Conservation (phyloP, 2,888 invertebrate genomes). For the Julus scanicus region DNA sequence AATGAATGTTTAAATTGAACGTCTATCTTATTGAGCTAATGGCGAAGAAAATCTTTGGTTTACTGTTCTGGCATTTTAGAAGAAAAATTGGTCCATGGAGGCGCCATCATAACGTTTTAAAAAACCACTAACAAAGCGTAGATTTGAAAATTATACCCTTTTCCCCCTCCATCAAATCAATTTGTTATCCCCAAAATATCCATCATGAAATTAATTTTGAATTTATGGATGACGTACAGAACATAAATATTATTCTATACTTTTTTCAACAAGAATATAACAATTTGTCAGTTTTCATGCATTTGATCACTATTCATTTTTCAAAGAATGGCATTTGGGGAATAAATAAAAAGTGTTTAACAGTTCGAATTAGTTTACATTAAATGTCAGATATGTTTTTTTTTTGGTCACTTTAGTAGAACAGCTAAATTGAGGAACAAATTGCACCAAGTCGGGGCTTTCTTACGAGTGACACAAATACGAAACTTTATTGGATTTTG, state of each 20-base stretch:
- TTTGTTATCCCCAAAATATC: too few species aligned
- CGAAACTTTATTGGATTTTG: not conserved
- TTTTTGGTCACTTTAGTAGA: too few species aligned
- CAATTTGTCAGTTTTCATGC: too few species aligned
- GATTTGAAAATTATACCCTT: not conserved
- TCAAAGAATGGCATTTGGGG: too few species aligned
- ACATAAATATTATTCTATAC: not conserved
- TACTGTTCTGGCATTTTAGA: slow-evolving; percentile 5
- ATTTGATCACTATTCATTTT: too few species aligned
- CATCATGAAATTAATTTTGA: not conserved
- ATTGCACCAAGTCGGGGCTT: not conserved
- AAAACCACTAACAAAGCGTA: not conserved
- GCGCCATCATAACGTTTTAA: not conserved
- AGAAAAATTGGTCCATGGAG: not conserved
- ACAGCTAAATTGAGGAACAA: not conserved
- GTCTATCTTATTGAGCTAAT: slow-evolving; percentile 37
- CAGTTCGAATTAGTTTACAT: too few species aligned
- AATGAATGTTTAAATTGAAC: slow-evolving; percentile 36
- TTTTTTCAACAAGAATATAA: too few species aligned
- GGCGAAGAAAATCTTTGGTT: slow-evolving; percentile 36
- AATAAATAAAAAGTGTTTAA: too few species aligned
- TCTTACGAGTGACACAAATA: not conserved
- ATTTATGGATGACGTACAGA: not conserved
- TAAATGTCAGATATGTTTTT: too few species aligned
- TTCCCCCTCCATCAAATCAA: too few species aligned